These are phyloP conservation scores for Luscinia luscinia DNA, from an alignment of 2,797 vertebrate genomes.

Conservation along the genomic window DNA sequence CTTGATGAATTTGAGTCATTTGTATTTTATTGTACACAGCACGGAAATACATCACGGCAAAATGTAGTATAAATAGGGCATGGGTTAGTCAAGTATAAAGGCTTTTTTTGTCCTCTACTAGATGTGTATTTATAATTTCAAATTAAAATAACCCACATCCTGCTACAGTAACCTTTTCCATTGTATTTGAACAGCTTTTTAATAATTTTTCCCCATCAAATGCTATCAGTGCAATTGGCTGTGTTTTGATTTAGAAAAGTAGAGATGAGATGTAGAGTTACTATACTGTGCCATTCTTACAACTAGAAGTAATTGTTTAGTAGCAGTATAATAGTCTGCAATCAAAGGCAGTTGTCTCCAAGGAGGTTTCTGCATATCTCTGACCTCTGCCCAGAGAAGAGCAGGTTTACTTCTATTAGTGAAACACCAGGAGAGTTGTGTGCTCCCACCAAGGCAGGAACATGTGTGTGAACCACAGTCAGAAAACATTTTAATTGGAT, in stretches of 20 bases:
- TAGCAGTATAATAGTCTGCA: not conserved
- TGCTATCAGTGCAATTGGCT: not conserved
- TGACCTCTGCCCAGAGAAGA: not conserved
- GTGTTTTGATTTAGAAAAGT: not conserved
- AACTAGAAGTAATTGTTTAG: not conserved
- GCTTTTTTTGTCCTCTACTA: conserved; percentile 47
- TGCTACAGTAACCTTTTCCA: not conserved
- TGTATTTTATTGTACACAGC: conserved; percentile 51
- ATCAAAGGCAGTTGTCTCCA: not conserved
- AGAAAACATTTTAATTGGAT: not conserved
- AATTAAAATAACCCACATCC: conserved; percentile 41
- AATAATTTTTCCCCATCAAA: not conserved
- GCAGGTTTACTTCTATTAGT: not conserved
- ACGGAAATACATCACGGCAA: conserved; percentile 44
- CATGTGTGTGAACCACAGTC: not conserved
- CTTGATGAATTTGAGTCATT: conserved; percentile 67
- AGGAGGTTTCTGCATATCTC: not conserved
- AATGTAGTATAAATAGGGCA: conserved; percentile 52
- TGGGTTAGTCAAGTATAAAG: conserved; percentile 56
- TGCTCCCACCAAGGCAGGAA: not conserved
- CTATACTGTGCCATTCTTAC: not conserved
- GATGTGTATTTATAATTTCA: conserved; percentile 35
- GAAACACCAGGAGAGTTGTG: not conserved
- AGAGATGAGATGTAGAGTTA: not conserved
- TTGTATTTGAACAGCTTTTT: not conserved